Percentiles rank a stretch among this genome's conserved stretches.
Conservation (phyloP, 2,888 invertebrate genomes). For the Oligia latruncula region DNA sequence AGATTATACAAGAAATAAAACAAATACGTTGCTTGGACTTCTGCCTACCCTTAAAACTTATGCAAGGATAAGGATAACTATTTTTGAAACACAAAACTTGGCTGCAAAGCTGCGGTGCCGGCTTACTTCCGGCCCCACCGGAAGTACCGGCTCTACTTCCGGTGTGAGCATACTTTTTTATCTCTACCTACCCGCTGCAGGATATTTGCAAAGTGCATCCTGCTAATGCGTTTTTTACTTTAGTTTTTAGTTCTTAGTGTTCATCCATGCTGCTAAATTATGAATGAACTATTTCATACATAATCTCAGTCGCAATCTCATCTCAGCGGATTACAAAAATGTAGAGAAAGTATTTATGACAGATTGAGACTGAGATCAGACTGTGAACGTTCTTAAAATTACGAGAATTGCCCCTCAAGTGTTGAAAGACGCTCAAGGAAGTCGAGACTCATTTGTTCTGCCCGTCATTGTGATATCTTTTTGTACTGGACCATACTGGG, state of each 20-base stretch:
- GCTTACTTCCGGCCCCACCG: conserved; percentile 40
- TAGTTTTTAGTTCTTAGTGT: not conserved
- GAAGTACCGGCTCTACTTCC: conserved; percentile 44
- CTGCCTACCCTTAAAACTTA: not conserved
- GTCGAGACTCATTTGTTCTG: no score
- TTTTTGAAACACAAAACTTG: conserved; percentile 48
- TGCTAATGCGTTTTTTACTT: conserved; percentile 31
- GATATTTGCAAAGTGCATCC: conserved; percentile 55
- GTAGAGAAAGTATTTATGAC: no score
- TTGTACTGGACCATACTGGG: not conserved
- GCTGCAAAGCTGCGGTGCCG: conserved; percentile 37
- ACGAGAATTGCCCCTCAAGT: not conserved
- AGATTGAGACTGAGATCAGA: no score
- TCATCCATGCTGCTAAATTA: not conserved
- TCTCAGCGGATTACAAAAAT: no score
- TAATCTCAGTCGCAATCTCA: no score
- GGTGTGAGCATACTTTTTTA: conserved; percentile 48
- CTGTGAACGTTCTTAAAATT: no score
- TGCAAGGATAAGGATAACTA: conserved; percentile 16
- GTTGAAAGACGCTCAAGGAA: not conserved
- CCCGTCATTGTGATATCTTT: not conserved
- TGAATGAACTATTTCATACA: not conserved
- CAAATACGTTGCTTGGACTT: not conserved
- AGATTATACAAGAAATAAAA: not conserved
- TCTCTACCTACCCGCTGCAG: conserved; percentile 17